These are phyloP conservation scores for Erebia ligea DNA, from an alignment of 2,888 invertebrate species.

Conservation along the genomic window DNA sequence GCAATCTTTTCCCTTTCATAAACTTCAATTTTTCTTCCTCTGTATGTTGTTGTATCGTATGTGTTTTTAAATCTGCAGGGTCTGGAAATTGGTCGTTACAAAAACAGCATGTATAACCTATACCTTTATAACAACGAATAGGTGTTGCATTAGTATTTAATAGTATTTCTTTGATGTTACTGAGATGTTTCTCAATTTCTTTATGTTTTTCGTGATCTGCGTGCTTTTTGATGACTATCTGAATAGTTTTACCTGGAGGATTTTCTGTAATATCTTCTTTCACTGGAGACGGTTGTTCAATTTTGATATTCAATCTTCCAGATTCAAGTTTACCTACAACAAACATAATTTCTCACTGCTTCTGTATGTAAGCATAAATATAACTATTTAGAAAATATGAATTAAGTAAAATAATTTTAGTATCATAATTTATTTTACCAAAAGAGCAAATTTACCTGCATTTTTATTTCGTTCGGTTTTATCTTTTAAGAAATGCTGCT, in stretches of 20 bases:
- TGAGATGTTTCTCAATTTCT: constrained; percentile 52
- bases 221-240: constrained; percentile 26
- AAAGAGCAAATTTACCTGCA: too few relatives aligned
- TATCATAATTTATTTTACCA: too few relatives aligned
- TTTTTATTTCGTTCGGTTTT: too few relatives aligned
- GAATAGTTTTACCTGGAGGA: constrained; percentile 23
- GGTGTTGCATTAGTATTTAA: constrained; percentile 66
- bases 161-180: constrained; percentile 59
- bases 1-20: constrained; percentile 53
- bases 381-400: background rate
- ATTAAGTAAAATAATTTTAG: background rate
- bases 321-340: constrained; percentile 44
- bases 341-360: constrained; percentile 37
- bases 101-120: constrained; percentile 62
- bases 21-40: constrained; percentile 51
- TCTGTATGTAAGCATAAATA: background rate
- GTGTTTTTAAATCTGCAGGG: constrained; percentile 57
- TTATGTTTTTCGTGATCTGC: constrained; percentile 16
- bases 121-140: constrained; percentile 56
- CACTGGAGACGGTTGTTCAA: constrained; percentile 9
- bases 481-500: too few relatives aligned
- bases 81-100: constrained; percentile 56
- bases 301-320: constrained; percentile 27
- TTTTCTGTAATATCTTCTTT: constrained; percentile 24
- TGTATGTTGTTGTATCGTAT: constrained; percentile 54